These are phyloP conservation scores for Callyntrura sp. DNA, from an alignment of 2,888 invertebrate genomes.

Conservation along the genomic window DNA sequence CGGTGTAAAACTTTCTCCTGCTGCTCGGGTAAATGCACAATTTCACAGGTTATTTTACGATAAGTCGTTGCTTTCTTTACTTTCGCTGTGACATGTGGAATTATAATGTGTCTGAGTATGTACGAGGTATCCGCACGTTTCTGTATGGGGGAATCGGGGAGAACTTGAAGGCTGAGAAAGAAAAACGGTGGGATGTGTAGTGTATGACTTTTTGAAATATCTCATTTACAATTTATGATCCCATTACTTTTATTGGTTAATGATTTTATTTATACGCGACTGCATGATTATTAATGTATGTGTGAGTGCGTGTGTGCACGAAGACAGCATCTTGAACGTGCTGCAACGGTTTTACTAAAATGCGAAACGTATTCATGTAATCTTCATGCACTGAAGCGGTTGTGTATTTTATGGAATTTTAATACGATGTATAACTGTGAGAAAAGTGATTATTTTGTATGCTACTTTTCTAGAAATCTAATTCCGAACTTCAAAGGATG, in stretches of 20 bases:
- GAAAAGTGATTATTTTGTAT: no score
- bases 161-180: background rate
- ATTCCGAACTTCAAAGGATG: no score
- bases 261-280: slow-evolving; percentile 75
- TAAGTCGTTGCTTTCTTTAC: background rate
- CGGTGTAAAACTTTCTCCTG: slow-evolving; percentile 14
- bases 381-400: no score
- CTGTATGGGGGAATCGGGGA: no score
- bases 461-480: no score
- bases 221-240: slow-evolving; percentile 75
- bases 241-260: slow-evolving; percentile 76
- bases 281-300: no score
- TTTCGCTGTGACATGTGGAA: background rate
- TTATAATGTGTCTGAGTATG: background rate
- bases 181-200: slow-evolving; percentile 40
- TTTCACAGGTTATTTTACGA: slow-evolving; percentile 4
- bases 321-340: no score
- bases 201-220: slow-evolving; percentile 76
- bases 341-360: no score
- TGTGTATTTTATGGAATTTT: no score
- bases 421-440: no score
- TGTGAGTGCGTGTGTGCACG: no score
- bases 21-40: slow-evolving; percentile 31
- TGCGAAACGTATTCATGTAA: no score
- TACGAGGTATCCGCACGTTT: background rate